Base-by-base conservation (phyloP, 2,888 invertebrate species). In the Zygogramma bicolorata region DNA sequence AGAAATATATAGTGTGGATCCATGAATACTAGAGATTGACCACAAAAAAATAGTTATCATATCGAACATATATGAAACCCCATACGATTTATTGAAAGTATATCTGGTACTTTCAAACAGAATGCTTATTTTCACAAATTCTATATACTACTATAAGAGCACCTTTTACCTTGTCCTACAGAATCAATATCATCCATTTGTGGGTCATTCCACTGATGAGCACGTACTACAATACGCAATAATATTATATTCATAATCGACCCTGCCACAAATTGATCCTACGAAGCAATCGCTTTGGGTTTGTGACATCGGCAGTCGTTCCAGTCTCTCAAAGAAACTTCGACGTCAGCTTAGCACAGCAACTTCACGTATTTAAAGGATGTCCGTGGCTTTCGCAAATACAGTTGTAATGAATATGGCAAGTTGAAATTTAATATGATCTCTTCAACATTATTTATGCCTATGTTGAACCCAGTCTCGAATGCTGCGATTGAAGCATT, bases 241-340 rank as follows among this genome's bases (percentile, higher is more conserved):
- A n/a, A n/a, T n/a, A n/a, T n/a, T 83, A 82, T 84, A 83, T 84
- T 83, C 84, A 84, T 83, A 84, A 81, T 81, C 77, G 80, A 69
- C 77, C 76, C 75, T 70, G 79, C 76, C 74, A 81, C 81, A 81
- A 81, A 81, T 81, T 79, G 79, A 80, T 80, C 76, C 75, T 70
- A 77, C 0, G 15, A 7, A 46, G 18, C 73, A 70, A 68, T 75
- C 40, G 65, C 60, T 57, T 59, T 31, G 74, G 62, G 75, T 76
- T 71, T 69, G 15, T 63, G 62, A 75, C 38, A 69, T 70, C 59
- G 58, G 65, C 69, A 29, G 27, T 27, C 69, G 62, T 77, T 69
- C 49, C 38, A 49, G 68, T 75, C 68, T 68, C 66, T 66, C 22
- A 15, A 15, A 59, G 66, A 68, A 68, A 68, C 18, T 68, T 73